phyloP scores from a whole-genome alignment of 2,113 vertebrate genomes.

The Camelus dromedarius region DNA sequence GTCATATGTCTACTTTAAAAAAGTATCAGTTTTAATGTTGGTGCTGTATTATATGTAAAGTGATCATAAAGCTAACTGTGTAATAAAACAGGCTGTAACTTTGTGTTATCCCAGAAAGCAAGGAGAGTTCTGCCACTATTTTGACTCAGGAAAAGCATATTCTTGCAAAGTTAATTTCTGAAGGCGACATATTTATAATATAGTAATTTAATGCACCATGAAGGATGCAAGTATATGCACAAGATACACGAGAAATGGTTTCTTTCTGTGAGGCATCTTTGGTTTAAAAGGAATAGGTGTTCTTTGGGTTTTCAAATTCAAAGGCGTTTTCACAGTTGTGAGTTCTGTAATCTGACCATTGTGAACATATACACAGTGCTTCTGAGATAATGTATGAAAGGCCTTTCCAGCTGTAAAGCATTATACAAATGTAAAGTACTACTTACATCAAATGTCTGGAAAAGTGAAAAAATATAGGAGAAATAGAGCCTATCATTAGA shows the following conservation, averaged over 20 bases:
- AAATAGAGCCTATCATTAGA: constrained; percentile 24
- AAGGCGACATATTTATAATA: constrained; percentile 9
- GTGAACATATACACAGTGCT: not conserved
- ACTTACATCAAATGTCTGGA: constrained; percentile 3
- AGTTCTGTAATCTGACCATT: not conserved
- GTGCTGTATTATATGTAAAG: constrained; percentile 34
- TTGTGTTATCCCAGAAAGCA: not conserved
- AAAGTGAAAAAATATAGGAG: constrained; percentile 35
- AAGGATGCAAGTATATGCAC: not conserved
- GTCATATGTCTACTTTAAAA: constrained; percentile 1
- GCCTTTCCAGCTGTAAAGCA: not conserved
- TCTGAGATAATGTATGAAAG: not conserved
- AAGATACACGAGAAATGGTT: not conserved
- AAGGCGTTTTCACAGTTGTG: not conserved
- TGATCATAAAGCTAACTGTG: constrained; percentile 1
- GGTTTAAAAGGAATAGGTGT: not conserved
- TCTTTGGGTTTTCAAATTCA: constrained; percentile 27
- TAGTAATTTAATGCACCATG: not conserved
- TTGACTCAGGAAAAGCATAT: not conserved
- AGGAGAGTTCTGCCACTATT: not conserved
- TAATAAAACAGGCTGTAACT: constrained; percentile 12
- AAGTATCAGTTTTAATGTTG: constrained; percentile 28
- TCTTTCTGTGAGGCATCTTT: not conserved
- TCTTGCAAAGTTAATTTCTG: constrained; percentile 2
- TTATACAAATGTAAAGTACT: not conserved